These are phyloP conservation scores for Paraescarpia echinospica DNA, from an alignment of 1,140 invertebrate genomes.

Conservation along the genomic window DNA sequence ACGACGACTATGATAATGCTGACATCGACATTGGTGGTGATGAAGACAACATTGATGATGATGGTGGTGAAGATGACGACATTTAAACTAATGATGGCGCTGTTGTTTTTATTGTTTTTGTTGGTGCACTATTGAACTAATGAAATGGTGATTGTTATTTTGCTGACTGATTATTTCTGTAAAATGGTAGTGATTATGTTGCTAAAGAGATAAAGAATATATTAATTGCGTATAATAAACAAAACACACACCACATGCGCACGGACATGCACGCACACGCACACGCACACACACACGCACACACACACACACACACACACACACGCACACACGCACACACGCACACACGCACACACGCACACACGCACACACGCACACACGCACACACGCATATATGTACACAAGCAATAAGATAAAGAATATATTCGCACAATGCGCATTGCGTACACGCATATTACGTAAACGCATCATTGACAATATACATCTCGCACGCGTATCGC, in stretches of 20 bases:
- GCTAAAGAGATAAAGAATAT: too few species aligned
- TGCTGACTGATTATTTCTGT: too few species aligned
- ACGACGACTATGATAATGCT: not conserved
- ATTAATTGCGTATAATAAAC: too few species aligned
- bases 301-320: constrained; percentile 11
- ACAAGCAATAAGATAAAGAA: not conserved
- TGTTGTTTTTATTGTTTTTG: not conserved
- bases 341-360: constrained; percentile 6
- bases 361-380: not conserved
- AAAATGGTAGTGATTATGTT: too few species aligned
- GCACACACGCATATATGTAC: not conserved
- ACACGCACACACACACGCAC: not conserved
- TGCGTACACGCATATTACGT: too few species aligned
- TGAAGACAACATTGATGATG: not conserved
- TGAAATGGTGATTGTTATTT: too few species aligned
- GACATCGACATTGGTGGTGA: not conserved
- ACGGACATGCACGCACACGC: not conserved
- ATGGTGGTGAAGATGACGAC: not conserved
- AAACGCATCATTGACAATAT: too few species aligned
- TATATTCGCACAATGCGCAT: too few species aligned
- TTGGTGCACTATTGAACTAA: too few species aligned
- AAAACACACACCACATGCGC: not conserved
- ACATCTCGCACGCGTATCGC: too few species aligned
- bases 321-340: not conserved
- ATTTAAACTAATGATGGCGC: not conserved